phyloP scores from a whole-genome alignment of 2,113 vertebrate species.

The Paralichthys olivaceus region DNA sequence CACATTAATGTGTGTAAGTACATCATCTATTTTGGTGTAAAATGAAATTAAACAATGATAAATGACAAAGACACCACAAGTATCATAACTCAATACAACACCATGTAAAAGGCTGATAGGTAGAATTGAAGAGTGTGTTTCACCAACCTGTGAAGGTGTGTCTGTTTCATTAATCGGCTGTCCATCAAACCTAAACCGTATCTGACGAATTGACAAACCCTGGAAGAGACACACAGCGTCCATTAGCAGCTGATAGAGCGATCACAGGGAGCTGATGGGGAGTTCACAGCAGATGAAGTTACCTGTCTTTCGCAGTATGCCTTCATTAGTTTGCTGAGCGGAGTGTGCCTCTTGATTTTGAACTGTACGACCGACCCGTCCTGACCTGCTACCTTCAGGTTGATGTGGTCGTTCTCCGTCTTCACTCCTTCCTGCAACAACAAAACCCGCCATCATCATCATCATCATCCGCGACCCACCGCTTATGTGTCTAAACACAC shows the following conservation, averaged over 20 bases:
- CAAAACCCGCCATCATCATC: background rate
- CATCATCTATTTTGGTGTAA: too few species aligned
- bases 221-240: conserved; percentile 34
- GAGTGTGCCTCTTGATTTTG: conserved; percentile 91
- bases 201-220: conserved; percentile 85
- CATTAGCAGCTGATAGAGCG: background rate
- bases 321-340: conserved; percentile 92
- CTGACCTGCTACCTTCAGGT: conserved; percentile 91
- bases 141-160: conserved; percentile 84
- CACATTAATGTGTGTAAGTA: too few species aligned
- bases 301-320: conserved; percentile 94
- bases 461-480: background rate
- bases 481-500: background rate
- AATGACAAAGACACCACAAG: too few species aligned
- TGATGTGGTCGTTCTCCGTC: conserved; percentile 91
- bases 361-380: conserved; percentile 92
- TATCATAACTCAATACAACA: too few species aligned
- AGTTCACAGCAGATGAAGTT: background rate
- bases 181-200: conserved; percentile 84
- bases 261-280: background rate
- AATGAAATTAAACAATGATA: too few species aligned
- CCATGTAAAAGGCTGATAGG: background rate
- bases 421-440: conserved; percentile 87
- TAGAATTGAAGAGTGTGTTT: background rate
- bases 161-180: conserved; percentile 85